Evolutionary conservation across 2,113 vertebrate species (phyloP), one percentile per base, ranked within the genome.

Genomic region (Oreochromis niloticus): DNA sequence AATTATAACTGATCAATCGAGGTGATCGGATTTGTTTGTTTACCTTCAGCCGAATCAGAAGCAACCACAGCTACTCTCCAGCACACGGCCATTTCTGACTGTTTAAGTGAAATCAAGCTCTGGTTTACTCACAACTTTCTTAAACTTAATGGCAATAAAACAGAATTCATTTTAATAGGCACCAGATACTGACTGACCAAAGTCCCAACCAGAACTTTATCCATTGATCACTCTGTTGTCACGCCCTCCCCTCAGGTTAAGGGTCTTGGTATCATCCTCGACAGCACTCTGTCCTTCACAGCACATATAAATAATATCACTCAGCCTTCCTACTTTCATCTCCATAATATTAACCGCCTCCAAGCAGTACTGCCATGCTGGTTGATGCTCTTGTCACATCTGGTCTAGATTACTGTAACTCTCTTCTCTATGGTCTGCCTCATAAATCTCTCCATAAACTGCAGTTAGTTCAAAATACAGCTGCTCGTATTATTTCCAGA

Each of bases 261-360:
- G 5, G 4, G 14, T 16, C 46, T 4, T 7, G 46, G 46, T 16
- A 0, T 48, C 14, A 7, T 48, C 46, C 14, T 48, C 14, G 3
- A 48, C 7, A 34, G 34, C 7, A 34, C 34, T 34, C 34, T 8
- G 7, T 36, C 34, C 34, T 36, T 9, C 8, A 36, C 46, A 17
- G 1, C 24, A 57, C 55, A 57, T 30, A 30, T 0, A 0, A 0
- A 56, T 4, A 56, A 3, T 1, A 14, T 27, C 55, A 14, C 55
- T 56, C 22, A 13, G 27, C 7, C 56, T 59, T 59, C 56, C 2
- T 59, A 3, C 56, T 30, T 59, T 5, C 56, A 30, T 0, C 27
- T 59, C 27, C 1, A 9, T 8, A 59, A 16, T 13, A 30, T 59
- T 27, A 4, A 27, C 50, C 50, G 1, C 22, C 55, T 57, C 55